Conservation (phyloP, 2,888 invertebrate species). For the Carterocephalus palaemon region DNA sequence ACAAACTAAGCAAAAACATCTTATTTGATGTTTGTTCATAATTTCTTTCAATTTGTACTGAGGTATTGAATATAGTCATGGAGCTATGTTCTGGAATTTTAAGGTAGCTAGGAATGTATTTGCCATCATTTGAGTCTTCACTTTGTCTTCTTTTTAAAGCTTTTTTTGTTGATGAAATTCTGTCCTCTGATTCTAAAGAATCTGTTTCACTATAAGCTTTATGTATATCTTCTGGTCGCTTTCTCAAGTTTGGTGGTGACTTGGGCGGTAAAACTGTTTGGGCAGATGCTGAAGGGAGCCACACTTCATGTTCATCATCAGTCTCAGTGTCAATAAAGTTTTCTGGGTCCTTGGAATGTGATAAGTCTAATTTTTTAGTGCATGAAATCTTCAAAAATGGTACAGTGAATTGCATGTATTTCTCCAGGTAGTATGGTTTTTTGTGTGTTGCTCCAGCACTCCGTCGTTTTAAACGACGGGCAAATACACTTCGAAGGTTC, state of each 20-base stretch:
- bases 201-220: conserved; percentile 1
- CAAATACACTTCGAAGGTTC: conserved; percentile 28
- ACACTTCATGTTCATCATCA: background rate
- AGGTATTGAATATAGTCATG: background rate
- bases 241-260: background rate
- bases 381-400: conserved; percentile 23
- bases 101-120: no score
- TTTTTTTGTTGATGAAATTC: background rate
- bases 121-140: background rate
- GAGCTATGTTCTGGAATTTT: background rate
- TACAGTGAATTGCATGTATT: conserved; percentile 28
- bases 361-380: conserved; percentile 12
- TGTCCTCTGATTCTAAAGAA: background rate
- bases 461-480: conserved; percentile 16
- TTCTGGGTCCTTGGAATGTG: background rate
- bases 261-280: background rate
- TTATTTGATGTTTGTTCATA: background rate
- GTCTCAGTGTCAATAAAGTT: background rate
- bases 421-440: conserved; percentile 28
- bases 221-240: background rate
- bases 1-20: conserved; percentile 11
- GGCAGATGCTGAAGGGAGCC: background rate
- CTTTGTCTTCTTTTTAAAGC: background rate
- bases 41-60: background rate
- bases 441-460: conserved; percentile 20